phyloP scores from a whole-genome alignment of 2,888 invertebrate species.

The Leptothorax acervorum region DNA sequence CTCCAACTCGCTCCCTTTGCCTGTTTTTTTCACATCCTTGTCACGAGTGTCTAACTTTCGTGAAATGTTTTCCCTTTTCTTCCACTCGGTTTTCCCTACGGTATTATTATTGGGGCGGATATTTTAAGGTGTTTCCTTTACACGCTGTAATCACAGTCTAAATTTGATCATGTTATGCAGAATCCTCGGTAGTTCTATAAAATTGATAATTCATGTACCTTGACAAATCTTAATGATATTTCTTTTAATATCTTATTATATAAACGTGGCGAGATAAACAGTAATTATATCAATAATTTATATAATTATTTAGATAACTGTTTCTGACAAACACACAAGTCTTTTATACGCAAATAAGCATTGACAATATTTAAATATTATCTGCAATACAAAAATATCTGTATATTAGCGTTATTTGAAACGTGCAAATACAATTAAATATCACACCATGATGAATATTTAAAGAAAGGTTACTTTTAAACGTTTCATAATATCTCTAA shows the following conservation, averaged over 20 bases:
- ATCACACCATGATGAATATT: neutral
- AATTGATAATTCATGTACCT: neutral
- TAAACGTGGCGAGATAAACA: neutral
- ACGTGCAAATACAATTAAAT: neutral
- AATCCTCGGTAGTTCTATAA: neutral
- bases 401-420: neutral
- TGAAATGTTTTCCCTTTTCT: slow-evolving; percentile 53
- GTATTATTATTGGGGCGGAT: slow-evolving; percentile 28
- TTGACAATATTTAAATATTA: slow-evolving; percentile 5
- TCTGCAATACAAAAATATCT: neutral
- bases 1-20: neutral
- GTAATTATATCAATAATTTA: slow-evolving; percentile 7
- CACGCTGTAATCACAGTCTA: neutral
- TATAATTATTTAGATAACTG: neutral
- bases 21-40: slow-evolving; percentile 49
- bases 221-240: slow-evolving; percentile 8
- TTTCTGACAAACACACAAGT: neutral
- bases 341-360: neutral
- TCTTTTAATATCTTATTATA: slow-evolving; percentile 8
- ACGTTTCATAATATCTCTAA: neutral
- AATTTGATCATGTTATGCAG: slow-evolving; percentile 5
- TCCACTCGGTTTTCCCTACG: slow-evolving; percentile 22
- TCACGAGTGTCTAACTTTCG: slow-evolving; percentile 65
- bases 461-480: neutral
- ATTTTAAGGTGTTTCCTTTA: slow-evolving; percentile 23